These are phyloP conservation scores for Mormyrus lacerda DNA, from an alignment of 2,113 vertebrate species.

Conservation along the genomic window DNA sequence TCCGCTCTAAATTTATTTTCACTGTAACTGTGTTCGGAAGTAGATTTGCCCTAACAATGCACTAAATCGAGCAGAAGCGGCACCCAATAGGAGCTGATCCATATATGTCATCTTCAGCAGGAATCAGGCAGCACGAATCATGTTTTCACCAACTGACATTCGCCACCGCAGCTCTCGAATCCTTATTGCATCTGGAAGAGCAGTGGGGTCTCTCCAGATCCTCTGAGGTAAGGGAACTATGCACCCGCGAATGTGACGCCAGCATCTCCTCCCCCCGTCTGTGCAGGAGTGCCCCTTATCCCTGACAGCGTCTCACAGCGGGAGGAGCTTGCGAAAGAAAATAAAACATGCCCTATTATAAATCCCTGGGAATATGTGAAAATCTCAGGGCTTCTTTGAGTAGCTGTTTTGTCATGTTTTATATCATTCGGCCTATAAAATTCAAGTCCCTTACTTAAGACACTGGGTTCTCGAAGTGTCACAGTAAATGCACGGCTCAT, in stretches of 20 bases:
- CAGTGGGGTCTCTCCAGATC: not conserved
- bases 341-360: constrained; percentile 61
- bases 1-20: not conserved
- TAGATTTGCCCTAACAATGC: not conserved
- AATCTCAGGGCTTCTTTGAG: constrained; percentile 61
- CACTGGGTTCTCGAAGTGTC: constrained; percentile 51
- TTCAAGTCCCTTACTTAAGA: constrained; percentile 63
- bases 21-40: not conserved
- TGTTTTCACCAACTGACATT: not conserved
- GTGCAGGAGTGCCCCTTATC: constrained; percentile 59
- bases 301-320: constrained; percentile 29
- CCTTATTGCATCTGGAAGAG: not conserved
- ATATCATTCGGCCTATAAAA: constrained; percentile 68
- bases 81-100: not conserved
- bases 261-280: constrained; percentile 24
- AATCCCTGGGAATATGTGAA: constrained; percentile 62
- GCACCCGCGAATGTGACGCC: not conserved
- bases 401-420: constrained; percentile 67
- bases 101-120: not conserved
- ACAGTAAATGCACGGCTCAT: constrained; percentile 47
- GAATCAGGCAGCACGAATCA: not conserved
- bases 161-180: not conserved
- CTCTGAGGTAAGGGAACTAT: not conserved
- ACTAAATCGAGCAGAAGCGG: not conserved
- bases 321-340: not conserved